These are phyloP conservation scores for Drosophila pegasa DNA, from an alignment of 2,888 invertebrate species.

Conservation along the genomic window DNA sequence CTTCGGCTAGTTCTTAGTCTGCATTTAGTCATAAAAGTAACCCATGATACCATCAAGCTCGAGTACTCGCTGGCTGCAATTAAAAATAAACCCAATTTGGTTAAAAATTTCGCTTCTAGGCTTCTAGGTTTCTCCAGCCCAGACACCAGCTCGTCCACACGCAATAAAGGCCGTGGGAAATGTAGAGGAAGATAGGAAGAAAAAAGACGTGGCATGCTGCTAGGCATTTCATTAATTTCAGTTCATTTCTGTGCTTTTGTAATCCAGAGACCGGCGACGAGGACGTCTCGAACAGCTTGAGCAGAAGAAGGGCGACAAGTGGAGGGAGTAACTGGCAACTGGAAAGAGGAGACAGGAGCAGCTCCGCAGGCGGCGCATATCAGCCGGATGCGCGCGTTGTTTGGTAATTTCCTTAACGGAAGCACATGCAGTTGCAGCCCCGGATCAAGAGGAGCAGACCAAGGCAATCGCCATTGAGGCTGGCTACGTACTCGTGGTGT, in stretches of 20 bases:
- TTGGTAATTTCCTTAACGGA: slow-evolving; percentile 78
- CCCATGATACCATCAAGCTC: not conserved
- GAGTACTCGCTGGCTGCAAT: slow-evolving; percentile 11
- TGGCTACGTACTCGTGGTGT: slow-evolving; percentile 19
- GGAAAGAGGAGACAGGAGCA: slow-evolving; percentile 21
- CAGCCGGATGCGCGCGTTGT: slow-evolving; percentile 75
- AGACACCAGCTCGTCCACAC: slow-evolving; percentile 20
- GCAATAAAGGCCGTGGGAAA: slow-evolving; percentile 24
- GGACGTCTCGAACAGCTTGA: slow-evolving; percentile 37
- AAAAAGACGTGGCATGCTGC: slow-evolving; percentile 56
- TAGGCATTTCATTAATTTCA: slow-evolving; percentile 72
- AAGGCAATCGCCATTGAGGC: slow-evolving; percentile 11
- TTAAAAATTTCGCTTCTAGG: slow-evolving; percentile 15
- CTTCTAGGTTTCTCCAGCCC: slow-evolving; percentile 1
- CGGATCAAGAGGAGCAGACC: slow-evolving; percentile 28
- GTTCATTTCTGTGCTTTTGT: slow-evolving; percentile 54
- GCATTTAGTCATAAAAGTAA: not conserved
- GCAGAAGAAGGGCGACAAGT: not conserved
- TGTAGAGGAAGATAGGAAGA: not conserved
- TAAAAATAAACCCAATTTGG: slow-evolving; percentile 28
- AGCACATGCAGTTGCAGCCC: slow-evolving; percentile 66
- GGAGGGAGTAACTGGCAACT: not conserved
- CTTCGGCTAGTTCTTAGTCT: not conserved
- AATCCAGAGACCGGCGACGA: slow-evolving; percentile 39
- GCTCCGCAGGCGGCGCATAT: slow-evolving; percentile 69